phyloP scores from a whole-genome alignment of 1,140 invertebrate species.

The Eubasilissa regina region DNA sequence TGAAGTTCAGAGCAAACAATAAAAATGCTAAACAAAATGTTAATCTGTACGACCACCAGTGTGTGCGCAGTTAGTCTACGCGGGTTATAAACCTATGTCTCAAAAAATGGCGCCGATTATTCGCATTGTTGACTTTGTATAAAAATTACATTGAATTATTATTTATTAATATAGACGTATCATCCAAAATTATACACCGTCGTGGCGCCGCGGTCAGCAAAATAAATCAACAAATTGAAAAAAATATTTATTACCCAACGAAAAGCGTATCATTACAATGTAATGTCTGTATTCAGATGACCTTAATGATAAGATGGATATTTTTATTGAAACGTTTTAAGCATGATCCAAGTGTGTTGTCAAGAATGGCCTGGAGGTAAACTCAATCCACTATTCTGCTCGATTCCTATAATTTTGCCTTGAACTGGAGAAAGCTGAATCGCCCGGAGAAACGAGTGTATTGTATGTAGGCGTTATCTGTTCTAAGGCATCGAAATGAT shows the following conservation, averaged over 20 bases:
- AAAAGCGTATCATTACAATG: constrained; percentile 48
- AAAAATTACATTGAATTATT: constrained; percentile 12
- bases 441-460: constrained; percentile 21
- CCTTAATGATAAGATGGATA: constrained; percentile 50
- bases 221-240: constrained; percentile 54
- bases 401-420: constrained; percentile 43
- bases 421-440: constrained; percentile 39
- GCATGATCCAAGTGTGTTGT: not conserved
- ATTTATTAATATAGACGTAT: constrained; percentile 40
- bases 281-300: constrained; percentile 49
- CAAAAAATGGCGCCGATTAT: not conserved
- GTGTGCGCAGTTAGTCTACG: no score
- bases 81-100: not conserved
- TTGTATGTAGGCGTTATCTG: not conserved
- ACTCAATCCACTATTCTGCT: constrained; percentile 20
- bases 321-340: constrained; percentile 49
- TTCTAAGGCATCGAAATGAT: not conserved
- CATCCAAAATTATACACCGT: constrained; percentile 35
- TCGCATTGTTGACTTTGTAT: constrained; percentile 1
- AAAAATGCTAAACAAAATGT: no score
- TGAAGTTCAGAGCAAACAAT: no score
- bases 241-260: constrained; percentile 44
- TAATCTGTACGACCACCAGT: no score
- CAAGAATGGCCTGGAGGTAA: constrained; percentile 20
- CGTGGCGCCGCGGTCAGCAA: constrained; percentile 14